These are phyloP conservation scores for Progne subis DNA, from an alignment of 2,113 vertebrate genomes.

Conservation along the genomic window DNA sequence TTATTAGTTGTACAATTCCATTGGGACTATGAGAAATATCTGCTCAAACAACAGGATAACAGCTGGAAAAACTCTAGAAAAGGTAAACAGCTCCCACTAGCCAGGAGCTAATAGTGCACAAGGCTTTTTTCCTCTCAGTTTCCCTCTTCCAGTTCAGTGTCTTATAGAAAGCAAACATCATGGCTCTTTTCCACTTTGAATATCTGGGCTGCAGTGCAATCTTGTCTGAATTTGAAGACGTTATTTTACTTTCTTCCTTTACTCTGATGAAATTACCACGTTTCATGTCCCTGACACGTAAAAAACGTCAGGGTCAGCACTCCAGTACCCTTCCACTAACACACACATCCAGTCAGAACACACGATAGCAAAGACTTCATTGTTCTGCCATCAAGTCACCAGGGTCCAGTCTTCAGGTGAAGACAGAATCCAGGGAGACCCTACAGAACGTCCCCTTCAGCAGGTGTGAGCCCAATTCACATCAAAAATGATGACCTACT, in stretches of 20 bases:
- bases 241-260: neutral
- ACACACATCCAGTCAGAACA: neutral
- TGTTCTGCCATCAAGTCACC: neutral
- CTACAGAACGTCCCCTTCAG: neutral
- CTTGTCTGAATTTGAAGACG: neutral
- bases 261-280: neutral
- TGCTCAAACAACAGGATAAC: neutral
- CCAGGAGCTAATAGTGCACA: neutral
- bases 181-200: neutral
- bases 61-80: neutral
- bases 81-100: neutral
- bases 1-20: neutral
- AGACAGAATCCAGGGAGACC: neutral
- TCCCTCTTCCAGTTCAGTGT: neutral
- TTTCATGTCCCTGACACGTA: neutral
- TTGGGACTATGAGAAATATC: neutral
- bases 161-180: neutral
- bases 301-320: neutral
- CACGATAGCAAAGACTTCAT: fast-evolving
- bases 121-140: neutral
- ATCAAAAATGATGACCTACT: neutral
- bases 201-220: neutral
- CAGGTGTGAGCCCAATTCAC: neutral
- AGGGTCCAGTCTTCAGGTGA: fast-evolving
- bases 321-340: neutral